Evolutionary conservation across 2,797 vertebrate genomes (phyloP).

Genomic region (Trachops cirrhosus): DNA sequence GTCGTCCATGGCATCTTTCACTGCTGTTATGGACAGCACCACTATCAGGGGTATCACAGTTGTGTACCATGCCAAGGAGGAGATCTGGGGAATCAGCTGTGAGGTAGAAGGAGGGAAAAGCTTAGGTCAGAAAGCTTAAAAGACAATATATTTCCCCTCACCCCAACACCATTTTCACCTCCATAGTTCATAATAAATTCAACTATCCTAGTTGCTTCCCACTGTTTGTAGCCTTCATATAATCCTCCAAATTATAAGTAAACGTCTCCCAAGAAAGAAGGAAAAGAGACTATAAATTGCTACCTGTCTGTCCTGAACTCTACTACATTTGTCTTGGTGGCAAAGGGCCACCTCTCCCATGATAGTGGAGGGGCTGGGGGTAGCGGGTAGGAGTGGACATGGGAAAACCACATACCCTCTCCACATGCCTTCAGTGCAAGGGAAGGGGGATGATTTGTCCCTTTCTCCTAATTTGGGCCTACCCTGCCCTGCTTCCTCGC

Average conservation of each 20-base stretch:
- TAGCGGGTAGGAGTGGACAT: not conserved
- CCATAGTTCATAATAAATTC: not conserved
- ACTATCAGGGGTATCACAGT: conserved; percentile 91
- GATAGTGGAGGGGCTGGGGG: not conserved
- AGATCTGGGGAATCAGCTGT: conserved; percentile 92
- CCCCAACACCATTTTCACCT: not conserved
- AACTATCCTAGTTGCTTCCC: not conserved
- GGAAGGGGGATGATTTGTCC: not conserved
- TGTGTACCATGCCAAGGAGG: conserved; percentile 95
- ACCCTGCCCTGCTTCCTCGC: not conserved
- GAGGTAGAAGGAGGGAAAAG: conserved; percentile 52
- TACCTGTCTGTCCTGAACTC: not conserved
- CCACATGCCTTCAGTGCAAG: not conserved
- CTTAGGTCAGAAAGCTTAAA: conserved; percentile 23
- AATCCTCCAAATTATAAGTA: not conserved
- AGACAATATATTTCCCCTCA: not conserved
- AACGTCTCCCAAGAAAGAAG: not conserved
- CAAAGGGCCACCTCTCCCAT: not conserved
- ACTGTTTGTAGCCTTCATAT: not conserved
- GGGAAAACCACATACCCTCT: not conserved
- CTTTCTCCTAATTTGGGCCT: not conserved
- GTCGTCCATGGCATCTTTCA: conserved; percentile 94
- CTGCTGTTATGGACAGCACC: conserved; percentile 90
- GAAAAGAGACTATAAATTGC: not conserved
- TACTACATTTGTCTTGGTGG: not conserved